Evolutionary conservation across 2,888 invertebrate species (phyloP), one percentile per base, ranked within the genome.

Genomic region (Epinotia nisella): DNA sequence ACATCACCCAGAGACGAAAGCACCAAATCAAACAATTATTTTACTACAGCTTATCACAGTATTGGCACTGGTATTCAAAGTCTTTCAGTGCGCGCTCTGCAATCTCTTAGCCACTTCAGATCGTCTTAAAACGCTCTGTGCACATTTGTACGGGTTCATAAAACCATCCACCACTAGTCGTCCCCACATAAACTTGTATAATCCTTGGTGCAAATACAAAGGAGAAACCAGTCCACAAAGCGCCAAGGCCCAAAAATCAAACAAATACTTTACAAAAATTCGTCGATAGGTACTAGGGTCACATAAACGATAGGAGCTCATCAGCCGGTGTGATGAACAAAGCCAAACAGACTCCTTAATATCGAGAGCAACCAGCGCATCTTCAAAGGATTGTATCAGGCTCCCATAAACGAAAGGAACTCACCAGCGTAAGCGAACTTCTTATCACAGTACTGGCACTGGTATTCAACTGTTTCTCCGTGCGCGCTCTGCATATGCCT

Each of bases 341-440:
- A 15, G n/a, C 51, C 21, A 24, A 24, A n/a, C 5, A 10, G 10
- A 55, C 21, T 10, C 11, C 10, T 13, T 4, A 13, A 11, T 15
- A 55, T 19, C 10, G 11, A 55, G 19, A 55, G 29, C 4, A 29
- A 29, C 7, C 29, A 7, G 7, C 35, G 9, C 9, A 21, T 21
- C 13, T 15, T 21, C 55, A 1, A 56, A 49, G n/a, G 2, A 60
- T 19, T 11, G 65, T 55, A 65, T 39, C 39, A 65, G 65, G 65
- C 0, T 15, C 15, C 19, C 64, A 64, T 45, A 64, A 59, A 58
- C 39, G 2, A 13, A 59, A 35, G 45, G 49, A 29, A 17, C 71
- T 35, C 21, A 72, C 72, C 72, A 13, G 72, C 67, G 35, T 72
- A 72, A 9, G 67, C 56, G 56, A 68, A 72, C 45, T 39, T 62